Percentiles rank a stretch among this genome's conserved stretches.
Evolutionary conservation across 2,797 vertebrate genomes (phyloP).

Genomic region (Chromis chromis): DNA sequence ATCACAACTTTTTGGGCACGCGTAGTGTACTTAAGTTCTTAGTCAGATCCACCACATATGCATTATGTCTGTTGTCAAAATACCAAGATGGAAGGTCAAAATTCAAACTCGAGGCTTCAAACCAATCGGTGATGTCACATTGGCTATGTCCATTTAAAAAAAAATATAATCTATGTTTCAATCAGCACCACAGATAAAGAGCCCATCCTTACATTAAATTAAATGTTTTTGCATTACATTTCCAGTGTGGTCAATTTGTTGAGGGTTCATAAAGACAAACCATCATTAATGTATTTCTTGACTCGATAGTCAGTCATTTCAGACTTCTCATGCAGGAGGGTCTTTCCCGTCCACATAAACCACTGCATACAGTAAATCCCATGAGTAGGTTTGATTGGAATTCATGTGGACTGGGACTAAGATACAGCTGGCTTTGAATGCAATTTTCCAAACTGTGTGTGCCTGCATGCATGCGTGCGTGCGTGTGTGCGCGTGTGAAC

Average conservation of each 20-base stretch:
- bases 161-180: background rate
- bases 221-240: background rate
- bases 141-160: too few relatives aligned
- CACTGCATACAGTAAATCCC: background rate
- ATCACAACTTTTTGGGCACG: too few relatives aligned
- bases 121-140: too few relatives aligned
- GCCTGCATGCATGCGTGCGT: too few relatives aligned
- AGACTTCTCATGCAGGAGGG: background rate
- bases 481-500: background rate
- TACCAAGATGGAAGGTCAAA: too few relatives aligned
- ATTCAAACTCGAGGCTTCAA: too few relatives aligned
- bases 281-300: background rate
- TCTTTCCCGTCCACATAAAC: background rate
- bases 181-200: background rate
- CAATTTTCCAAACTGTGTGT: background rate
- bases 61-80: too few relatives aligned
- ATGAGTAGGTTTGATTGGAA: conserved; percentile 4
- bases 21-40: too few relatives aligned
- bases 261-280: background rate
- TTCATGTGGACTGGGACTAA: background rate
- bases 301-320: background rate
- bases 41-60: too few relatives aligned
- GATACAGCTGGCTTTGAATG: background rate
- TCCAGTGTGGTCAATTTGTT: background rate
- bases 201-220: background rate